These are phyloP conservation scores for Globia sparganii DNA, from an alignment of 2,888 invertebrate species.

Conservation along the genomic window DNA sequence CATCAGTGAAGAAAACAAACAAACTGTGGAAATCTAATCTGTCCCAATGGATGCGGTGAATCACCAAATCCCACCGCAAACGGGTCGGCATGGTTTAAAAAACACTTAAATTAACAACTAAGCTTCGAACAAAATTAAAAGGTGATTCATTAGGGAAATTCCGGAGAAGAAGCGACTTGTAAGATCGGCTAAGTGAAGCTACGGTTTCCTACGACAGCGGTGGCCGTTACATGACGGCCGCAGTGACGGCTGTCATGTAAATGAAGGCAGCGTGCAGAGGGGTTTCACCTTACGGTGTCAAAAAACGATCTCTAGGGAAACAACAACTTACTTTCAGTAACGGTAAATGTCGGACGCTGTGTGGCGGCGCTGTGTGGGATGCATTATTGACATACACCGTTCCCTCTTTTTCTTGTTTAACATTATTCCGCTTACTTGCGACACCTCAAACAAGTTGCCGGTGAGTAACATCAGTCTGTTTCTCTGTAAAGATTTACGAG, in stretches of 20 bases:
- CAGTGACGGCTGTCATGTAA: neutral
- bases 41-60: slow-evolving; percentile 36
- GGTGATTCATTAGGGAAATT: neutral
- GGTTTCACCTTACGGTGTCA: too few relatives aligned
- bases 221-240: neutral
- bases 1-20: slow-evolving; percentile 29
- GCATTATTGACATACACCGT: neutral
- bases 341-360: neutral
- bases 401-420: neutral
- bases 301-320: neutral
- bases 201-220: neutral
- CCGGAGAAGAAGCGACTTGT: neutral
- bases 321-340: neutral
- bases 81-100: slow-evolving; percentile 10
- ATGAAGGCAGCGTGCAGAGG: neutral
- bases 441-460: slow-evolving; percentile 22
- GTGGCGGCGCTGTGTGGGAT: neutral
- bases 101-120: slow-evolving; percentile 8
- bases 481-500: slow-evolving; percentile 37
- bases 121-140: slow-evolving; percentile 17
- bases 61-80: slow-evolving; percentile 27
- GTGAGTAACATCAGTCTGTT: slow-evolving; percentile 21
- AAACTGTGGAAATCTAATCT: slow-evolving; percentile 38
- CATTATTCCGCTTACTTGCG: slow-evolving; percentile 10
- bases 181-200: neutral